phyloP scores from a whole-genome alignment of 2,888 invertebrate genomes.

The Entomobrya multifasciata region DNA sequence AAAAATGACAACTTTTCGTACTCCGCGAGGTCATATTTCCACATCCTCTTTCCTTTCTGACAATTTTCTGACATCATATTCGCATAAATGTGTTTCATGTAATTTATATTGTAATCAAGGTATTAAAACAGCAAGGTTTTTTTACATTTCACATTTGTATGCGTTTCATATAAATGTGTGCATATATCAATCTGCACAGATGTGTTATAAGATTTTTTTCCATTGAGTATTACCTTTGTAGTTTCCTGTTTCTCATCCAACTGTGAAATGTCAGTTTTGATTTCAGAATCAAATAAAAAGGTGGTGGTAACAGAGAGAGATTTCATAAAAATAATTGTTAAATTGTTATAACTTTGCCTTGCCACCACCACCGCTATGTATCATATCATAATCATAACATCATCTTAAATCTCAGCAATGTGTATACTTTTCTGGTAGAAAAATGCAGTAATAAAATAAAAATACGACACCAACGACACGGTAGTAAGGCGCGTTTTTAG shows the following conservation, averaged over 20 bases:
- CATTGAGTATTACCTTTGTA: neutral
- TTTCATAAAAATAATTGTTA: neutral
- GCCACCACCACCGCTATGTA: neutral
- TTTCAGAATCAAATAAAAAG: conserved; percentile 4
- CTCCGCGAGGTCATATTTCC: conserved; percentile 38
- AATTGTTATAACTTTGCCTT: neutral
- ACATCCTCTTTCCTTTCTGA: conserved; percentile 4
- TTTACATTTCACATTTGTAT: neutral
- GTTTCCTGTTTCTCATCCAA: conserved; percentile 68
- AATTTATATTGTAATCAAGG: neutral
- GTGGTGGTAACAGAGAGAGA: neutral
- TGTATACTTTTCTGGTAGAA: conserved; percentile 36
- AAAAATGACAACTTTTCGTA: conserved; percentile 5
- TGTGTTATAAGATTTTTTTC: neutral
- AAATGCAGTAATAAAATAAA: neutral
- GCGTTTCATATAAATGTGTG: neutral
- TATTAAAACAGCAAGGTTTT: neutral
- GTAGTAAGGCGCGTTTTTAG: neutral
- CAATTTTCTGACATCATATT: neutral
- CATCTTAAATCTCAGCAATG: too few species aligned
- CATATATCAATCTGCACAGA: too few species aligned
- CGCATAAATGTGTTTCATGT: neutral
- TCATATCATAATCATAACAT: neutral
- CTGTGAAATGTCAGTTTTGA: conserved; percentile 63
- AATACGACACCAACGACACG: conserved; percentile 10